Evolutionary conservation across 2,797 vertebrate genomes (phyloP).

Genomic region (Phrynocephalus vlangalii): DNA sequence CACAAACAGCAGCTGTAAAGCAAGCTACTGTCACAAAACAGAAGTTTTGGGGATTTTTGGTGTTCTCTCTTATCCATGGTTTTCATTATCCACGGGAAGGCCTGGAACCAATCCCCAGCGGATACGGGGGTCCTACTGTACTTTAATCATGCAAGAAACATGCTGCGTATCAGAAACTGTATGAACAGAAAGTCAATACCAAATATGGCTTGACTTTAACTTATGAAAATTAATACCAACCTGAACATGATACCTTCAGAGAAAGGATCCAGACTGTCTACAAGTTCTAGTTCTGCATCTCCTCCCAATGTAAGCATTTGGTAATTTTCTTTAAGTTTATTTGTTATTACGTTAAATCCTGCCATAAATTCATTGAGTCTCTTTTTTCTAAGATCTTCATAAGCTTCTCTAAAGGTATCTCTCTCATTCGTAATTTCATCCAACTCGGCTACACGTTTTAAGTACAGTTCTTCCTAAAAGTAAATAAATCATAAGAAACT

Average conservation of each 20-base stretch:
- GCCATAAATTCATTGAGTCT: constrained; percentile 97
- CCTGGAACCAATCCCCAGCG: no score
- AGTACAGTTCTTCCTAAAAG: constrained; percentile 91
- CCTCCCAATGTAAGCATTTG: constrained; percentile 98
- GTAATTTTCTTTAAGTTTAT: constrained; percentile 98
- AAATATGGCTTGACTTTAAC: not conserved
- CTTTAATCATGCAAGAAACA: constrained; percentile 2
- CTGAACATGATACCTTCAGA: constrained; percentile 98
- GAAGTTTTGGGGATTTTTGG: no score
- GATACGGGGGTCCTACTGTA: no score
- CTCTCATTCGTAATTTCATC: constrained; percentile 91
- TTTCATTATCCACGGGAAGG: no score
- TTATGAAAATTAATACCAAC: constrained; percentile 70
- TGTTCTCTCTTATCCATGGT: no score
- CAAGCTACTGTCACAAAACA: no score
- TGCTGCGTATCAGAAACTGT: not conserved
- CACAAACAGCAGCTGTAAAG: no score
- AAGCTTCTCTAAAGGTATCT: constrained; percentile 89
- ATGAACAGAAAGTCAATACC: not conserved
- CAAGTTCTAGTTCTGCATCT: constrained; percentile 95
- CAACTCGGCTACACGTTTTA: constrained; percentile 91
- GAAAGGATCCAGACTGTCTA: constrained; percentile 97
- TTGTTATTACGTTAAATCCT: constrained; percentile 96
- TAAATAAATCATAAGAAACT: not conserved
- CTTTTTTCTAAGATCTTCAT: constrained; percentile 91